Evolutionary conservation across 2,888 invertebrate species (phyloP).

Genomic region (Drosophila anomalipes): DNA sequence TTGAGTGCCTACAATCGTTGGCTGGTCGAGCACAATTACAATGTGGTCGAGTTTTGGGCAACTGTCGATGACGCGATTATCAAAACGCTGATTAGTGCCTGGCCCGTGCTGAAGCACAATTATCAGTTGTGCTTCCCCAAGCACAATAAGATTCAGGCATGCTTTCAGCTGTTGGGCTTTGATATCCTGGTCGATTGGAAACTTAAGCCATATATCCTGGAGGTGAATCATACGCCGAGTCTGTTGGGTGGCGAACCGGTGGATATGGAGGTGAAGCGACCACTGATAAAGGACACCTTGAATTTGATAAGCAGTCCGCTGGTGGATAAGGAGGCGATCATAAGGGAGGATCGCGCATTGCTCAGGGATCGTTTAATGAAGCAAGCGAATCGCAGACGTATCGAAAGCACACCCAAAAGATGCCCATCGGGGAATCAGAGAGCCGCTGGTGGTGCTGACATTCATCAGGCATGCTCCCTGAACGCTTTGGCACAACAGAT

Average conservation of each 20-base stretch:
- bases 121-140: constrained; percentile 95
- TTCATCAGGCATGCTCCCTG: constrained; percentile 58
- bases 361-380: constrained; percentile 45
- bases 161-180: constrained; percentile 96
- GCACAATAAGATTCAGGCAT: constrained; percentile 93
- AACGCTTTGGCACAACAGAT: constrained; percentile 88
- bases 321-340: constrained; percentile 89
- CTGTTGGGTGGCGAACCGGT: constrained; percentile 95
- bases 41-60: constrained; percentile 91
- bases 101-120: constrained; percentile 94
- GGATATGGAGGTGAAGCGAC: constrained; percentile 94
- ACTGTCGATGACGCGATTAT: constrained; percentile 96
- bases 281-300: constrained; percentile 91
- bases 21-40: constrained; percentile 89
- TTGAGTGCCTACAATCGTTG: constrained; percentile 92
- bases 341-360: constrained; percentile 89
- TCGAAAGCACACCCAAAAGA: neutral
- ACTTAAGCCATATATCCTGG: constrained; percentile 93
- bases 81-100: constrained; percentile 95
- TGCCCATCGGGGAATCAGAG: neutral
- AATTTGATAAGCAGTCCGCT: constrained; percentile 91
- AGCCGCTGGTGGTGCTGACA: constrained; percentile 18
- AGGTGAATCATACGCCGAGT: constrained; percentile 97
- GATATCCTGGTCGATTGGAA: constrained; percentile 95
- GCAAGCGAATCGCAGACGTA: constrained; percentile 84